Evolutionary conservation across 2,113 vertebrate genomes (phyloP).

Genomic region (Caloenas nicobarica): DNA sequence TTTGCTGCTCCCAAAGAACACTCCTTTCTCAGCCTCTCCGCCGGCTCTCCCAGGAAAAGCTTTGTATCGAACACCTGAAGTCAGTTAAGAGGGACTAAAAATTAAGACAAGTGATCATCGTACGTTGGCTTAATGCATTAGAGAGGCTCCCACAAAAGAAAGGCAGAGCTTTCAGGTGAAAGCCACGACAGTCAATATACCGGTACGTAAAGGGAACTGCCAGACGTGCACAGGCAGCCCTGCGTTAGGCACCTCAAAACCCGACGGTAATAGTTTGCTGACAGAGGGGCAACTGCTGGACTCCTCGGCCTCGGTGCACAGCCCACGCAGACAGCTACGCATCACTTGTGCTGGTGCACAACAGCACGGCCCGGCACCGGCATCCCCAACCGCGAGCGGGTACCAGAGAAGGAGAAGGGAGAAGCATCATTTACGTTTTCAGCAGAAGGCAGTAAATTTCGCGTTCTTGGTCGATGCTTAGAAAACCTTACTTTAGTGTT

Average conservation of each 20-base stretch:
- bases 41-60: background rate
- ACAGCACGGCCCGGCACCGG: background rate
- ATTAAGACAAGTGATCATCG: background rate
- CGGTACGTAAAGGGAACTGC: background rate
- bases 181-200: background rate
- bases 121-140: background rate
- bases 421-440: background rate
- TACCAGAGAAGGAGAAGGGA: background rate
- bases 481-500: background rate
- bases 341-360: background rate
- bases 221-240: background rate
- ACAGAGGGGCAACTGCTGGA: no score
- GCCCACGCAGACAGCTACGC: rapidly evolving
- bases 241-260: background rate
- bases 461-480: background rate
- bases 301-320: background rate
- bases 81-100: background rate
- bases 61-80: background rate
- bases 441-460: background rate
- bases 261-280: background rate
- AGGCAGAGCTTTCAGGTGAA: background rate
- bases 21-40: background rate
- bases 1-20: background rate
- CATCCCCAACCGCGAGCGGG: background rate
- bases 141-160: background rate